phyloP scores from a whole-genome alignment of 1,140 invertebrate species.

The Aricia agestis region DNA sequence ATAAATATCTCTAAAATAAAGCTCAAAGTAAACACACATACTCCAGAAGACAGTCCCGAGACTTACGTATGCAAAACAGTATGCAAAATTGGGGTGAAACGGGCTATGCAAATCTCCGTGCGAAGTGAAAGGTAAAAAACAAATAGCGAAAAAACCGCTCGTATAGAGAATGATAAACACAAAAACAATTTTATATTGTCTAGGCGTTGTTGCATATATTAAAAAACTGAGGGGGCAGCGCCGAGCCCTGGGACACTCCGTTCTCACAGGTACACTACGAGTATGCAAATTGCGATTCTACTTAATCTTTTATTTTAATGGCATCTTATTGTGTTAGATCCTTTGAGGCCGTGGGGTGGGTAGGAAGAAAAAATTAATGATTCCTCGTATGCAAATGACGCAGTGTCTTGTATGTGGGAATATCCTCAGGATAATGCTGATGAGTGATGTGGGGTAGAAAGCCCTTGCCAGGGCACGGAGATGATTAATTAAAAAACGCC shows the following conservation, averaged over 20 bases:
- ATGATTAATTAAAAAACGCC: slow-evolving; percentile 20
- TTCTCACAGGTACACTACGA: slow-evolving; percentile 56
- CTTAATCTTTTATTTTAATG: slow-evolving; percentile 75
- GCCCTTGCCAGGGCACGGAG: slow-evolving; percentile 32
- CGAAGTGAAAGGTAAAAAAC: slow-evolving; percentile 69
- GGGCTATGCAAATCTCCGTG: slow-evolving; percentile 72
- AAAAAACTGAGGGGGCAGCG: slow-evolving; percentile 41
- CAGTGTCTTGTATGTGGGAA: slow-evolving; percentile 61
- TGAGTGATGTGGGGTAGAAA: slow-evolving; percentile 37
- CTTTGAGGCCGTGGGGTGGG: slow-evolving; percentile 55
- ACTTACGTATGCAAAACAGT: slow-evolving; percentile 67
- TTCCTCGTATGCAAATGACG: slow-evolving; percentile 65
- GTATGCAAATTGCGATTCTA: slow-evolving; percentile 66
- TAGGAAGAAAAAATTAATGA: slow-evolving; percentile 68
- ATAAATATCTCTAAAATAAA: slow-evolving; percentile 70
- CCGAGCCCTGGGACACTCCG: slow-evolving; percentile 50
- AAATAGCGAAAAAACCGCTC: slow-evolving; percentile 70
- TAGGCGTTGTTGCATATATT: slow-evolving; percentile 52
- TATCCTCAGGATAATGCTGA: slow-evolving; percentile 20
- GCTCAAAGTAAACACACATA: slow-evolving; percentile 64
- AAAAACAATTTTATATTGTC: slow-evolving; percentile 68
- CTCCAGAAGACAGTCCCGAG: slow-evolving; percentile 56
- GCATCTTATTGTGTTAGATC: slow-evolving; percentile 67
- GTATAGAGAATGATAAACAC: slow-evolving; percentile 67
- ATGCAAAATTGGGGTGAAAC: slow-evolving; percentile 60